Evolutionary conservation across 2,797 vertebrate species (phyloP).

Genomic region (Megaceryle alcyon): DNA sequence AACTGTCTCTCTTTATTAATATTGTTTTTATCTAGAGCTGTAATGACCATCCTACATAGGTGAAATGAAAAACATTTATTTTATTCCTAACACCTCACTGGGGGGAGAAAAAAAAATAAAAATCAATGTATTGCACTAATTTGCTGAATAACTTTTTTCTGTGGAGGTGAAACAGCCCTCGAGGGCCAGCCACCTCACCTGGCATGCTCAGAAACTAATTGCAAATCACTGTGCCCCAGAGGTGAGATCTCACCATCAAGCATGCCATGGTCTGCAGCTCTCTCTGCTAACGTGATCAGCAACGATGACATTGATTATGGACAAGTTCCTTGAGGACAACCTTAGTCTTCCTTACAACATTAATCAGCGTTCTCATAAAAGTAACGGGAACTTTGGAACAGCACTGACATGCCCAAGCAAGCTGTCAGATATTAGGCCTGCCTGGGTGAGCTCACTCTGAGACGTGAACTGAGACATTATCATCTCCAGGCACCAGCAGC

Average conservation of each 20-base stretch:
- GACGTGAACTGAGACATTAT: neutral
- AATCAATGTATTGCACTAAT: slow-evolving; percentile 58
- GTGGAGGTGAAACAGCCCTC: slow-evolving; percentile 25
- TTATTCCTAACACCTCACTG: slow-evolving; percentile 17
- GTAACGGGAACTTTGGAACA: slow-evolving; percentile 20
- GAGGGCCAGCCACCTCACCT: slow-evolving; percentile 34
- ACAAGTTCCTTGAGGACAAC: slow-evolving; percentile 51
- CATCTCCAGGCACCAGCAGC: neutral
- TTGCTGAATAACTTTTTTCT: slow-evolving; percentile 64
- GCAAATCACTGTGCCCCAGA: slow-evolving; percentile 43
- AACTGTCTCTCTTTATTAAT: slow-evolving; percentile 65
- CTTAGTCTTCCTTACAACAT: neutral
- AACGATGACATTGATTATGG: slow-evolving; percentile 8
- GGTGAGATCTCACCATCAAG: slow-evolving; percentile 1
- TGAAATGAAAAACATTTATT: slow-evolving; percentile 75
- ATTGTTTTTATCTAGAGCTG: slow-evolving; percentile 58
- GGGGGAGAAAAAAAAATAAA: neutral
- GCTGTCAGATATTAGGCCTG: slow-evolving; percentile 26
- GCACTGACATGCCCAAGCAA: slow-evolving; percentile 39
- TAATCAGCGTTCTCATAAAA: slow-evolving; percentile 63
- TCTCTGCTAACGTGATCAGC: neutral
- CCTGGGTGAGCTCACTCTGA: slow-evolving; percentile 27
- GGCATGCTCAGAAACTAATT: slow-evolving; percentile 60
- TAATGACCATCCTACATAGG: slow-evolving; percentile 45
- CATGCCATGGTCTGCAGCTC: neutral